Evolutionary conservation across 2,888 invertebrate genomes (phyloP), one percentile per base, ranked within the genome.

Genomic region (Drosophila mercatorum): DNA sequence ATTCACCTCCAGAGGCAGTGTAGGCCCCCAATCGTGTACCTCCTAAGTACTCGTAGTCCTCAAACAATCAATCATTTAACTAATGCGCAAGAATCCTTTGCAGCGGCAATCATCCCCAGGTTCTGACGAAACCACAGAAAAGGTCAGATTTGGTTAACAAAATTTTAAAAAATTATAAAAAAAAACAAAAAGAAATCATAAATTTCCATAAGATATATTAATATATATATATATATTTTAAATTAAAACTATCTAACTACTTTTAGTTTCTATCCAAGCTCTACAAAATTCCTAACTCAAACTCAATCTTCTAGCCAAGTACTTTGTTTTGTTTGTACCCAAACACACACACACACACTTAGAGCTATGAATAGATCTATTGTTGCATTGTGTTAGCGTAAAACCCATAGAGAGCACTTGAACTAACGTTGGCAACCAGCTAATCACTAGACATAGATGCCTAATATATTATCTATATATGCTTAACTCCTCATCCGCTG

Each of bases 91-190:
- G 91, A 82, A 88, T 89, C 84, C 87, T 90, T 91, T 92, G 90
- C 92, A 92, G 93, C 92, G 90, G 88, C 83, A 90, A 90, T 88
- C 92, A 92, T 91, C 92, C 91, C 80, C 81, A 89, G 86, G 91
- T 91, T 89, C 89, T 90, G 81, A 90, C 89, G 90, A 88, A 91
- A 84, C 90, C 91, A 83, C 84, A 88, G 70, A 91, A 89, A 93
- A 93, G 92, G 92, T 93, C 92, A 91, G 92, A 91, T 80, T 86
- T 83, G 79, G 78, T 78, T 69, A 72, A 74, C 55, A 53, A 69
- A 62, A 49, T 56, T 62, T 56, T 60, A 49, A 51, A 52, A 64
- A 38, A 71, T 44, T 36, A 11, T 34, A 34, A 43, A 14, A 34
- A 63, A 6, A 34, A 61, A 58, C 2, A 38, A 28, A 51, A 38